Conservation (phyloP, 2,797 vertebrate genomes). For the Lophius americanus region DNA sequence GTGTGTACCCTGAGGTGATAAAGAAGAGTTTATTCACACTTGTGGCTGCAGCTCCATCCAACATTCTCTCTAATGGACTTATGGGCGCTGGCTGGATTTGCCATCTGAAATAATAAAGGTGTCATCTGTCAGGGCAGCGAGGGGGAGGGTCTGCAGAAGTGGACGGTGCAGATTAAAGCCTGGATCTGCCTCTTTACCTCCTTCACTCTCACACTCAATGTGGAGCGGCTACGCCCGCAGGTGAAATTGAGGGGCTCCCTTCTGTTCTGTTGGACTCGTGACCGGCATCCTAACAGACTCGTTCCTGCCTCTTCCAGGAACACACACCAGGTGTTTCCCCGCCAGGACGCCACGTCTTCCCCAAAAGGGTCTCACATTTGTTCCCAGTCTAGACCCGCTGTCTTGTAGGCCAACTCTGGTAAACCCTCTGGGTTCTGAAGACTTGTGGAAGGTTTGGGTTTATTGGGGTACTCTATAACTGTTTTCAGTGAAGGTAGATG, state of each 20-base stretch:
- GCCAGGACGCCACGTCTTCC: neutral
- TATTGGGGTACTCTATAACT: too few species aligned
- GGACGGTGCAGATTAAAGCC: slow-evolving; percentile 75
- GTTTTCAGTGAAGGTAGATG: too few species aligned
- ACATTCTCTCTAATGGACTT: slow-evolving; percentile 61
- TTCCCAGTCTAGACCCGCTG: too few species aligned
- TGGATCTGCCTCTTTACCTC: slow-evolving; percentile 46
- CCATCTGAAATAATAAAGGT: slow-evolving; percentile 84
- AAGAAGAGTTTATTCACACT: slow-evolving; percentile 63
- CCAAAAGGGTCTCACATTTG: too few species aligned
- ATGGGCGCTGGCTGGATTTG: slow-evolving; percentile 63
- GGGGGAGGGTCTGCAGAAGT: slow-evolving; percentile 49
- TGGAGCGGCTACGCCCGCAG: slow-evolving; percentile 44
- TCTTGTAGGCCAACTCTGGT: too few species aligned
- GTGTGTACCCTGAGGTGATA: slow-evolving; percentile 15
- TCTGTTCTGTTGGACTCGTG: slow-evolving; percentile 53
- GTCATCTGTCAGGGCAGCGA: slow-evolving; percentile 80
- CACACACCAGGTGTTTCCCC: slow-evolving; percentile 36
- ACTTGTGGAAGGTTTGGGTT: too few species aligned
- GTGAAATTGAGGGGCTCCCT: slow-evolving; percentile 61
- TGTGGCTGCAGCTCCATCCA: slow-evolving; percentile 50
- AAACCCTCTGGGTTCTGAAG: too few species aligned
- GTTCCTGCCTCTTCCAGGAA: slow-evolving; percentile 25
- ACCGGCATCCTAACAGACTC: slow-evolving; percentile 55
- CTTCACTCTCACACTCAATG: slow-evolving; percentile 42